These are phyloP conservation scores for Drosophila borborema DNA, from an alignment of 2,888 invertebrate species.

Conservation along the genomic window DNA sequence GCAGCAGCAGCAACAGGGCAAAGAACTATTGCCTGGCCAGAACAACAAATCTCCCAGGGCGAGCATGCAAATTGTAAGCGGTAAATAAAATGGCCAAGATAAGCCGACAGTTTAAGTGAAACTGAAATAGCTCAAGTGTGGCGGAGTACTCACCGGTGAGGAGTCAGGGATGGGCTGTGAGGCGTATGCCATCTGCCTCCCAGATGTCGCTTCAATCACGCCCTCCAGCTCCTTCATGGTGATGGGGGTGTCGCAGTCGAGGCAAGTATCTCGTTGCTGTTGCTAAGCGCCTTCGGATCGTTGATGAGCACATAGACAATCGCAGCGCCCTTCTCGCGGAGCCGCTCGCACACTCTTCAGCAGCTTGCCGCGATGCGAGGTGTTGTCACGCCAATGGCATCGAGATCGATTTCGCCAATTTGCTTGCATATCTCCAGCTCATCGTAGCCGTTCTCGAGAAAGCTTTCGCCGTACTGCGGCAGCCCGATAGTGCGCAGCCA, in stretches of 20 bases:
- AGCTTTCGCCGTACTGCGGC: conserved; percentile 95
- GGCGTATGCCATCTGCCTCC: conserved; percentile 93
- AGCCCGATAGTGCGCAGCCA: conserved; percentile 96
- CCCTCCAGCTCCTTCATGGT: conserved; percentile 88
- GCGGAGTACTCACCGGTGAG: conserved; percentile 91
- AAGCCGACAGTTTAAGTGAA: conserved; percentile 46
- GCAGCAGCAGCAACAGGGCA: conserved; percentile 9
- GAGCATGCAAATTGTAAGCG: conserved; percentile 69
- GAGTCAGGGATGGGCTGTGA: conserved; percentile 96
- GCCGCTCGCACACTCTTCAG: conserved; percentile 93
- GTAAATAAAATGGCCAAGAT: conserved; percentile 72
- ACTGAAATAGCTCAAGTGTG: conserved; percentile 1
- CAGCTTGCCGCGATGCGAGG: conserved; percentile 91
- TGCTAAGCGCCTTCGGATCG: conserved; percentile 87
- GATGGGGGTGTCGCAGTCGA: conserved; percentile 85
- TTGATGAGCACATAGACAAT: conserved; percentile 97
- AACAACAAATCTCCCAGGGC: conserved; percentile 48
- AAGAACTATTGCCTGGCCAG: conserved; percentile 5
- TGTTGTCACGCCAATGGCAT: conserved; percentile 96
- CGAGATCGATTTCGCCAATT: conserved; percentile 97
- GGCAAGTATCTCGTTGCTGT: conserved; percentile 86
- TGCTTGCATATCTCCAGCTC: conserved; percentile 98
- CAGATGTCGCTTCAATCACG: conserved; percentile 93
- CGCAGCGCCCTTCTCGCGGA: conserved; percentile 96
- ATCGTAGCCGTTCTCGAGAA: conserved; percentile 98